These are phyloP conservation scores for Eciton burchellii DNA, from an alignment of 1,140 invertebrate species.

Conservation along the genomic window DNA sequence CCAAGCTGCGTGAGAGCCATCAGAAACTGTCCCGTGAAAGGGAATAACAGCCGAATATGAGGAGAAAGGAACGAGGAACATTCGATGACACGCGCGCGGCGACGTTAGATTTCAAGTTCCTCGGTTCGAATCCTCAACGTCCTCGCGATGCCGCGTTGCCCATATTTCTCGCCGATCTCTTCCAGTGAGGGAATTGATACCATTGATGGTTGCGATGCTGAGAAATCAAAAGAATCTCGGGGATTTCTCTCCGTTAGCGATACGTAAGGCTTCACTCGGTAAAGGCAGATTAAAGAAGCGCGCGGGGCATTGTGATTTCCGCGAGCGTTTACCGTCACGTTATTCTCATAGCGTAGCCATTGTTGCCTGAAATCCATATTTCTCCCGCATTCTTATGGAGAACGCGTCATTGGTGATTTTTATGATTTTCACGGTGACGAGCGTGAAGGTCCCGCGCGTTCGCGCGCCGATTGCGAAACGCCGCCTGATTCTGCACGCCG, in stretches of 20 bases:
- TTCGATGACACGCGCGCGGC: background rate
- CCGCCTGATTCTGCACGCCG: conserved; percentile 47
- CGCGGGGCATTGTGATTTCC: background rate
- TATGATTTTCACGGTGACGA: background rate
- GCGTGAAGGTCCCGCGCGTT: background rate
- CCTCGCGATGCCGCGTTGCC: conserved; percentile 37
- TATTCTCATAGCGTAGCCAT: background rate
- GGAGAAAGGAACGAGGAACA: conserved; percentile 15
- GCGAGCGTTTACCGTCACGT: background rate
- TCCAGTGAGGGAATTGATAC: conserved; percentile 44
- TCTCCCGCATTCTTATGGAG: background rate
- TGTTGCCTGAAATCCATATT: background rate
- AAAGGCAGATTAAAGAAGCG: background rate
- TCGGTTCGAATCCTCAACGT: conserved; percentile 42
- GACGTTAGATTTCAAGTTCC: conserved; percentile 54
- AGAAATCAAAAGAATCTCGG: background rate
- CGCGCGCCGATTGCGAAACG: background rate
- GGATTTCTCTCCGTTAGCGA: conserved; percentile 18
- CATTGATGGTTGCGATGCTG: conserved; percentile 17
- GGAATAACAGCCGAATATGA: conserved; percentile 25
- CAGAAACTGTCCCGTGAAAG: conserved; percentile 32
- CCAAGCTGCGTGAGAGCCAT: conserved; percentile 27
- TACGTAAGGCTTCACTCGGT: background rate
- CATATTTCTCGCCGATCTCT: conserved; percentile 36
- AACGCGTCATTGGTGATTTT: background rate